Evolutionary conservation across 2,888 invertebrate species (phyloP).

Genomic region (Branchipolynoe longqiensis): DNA sequence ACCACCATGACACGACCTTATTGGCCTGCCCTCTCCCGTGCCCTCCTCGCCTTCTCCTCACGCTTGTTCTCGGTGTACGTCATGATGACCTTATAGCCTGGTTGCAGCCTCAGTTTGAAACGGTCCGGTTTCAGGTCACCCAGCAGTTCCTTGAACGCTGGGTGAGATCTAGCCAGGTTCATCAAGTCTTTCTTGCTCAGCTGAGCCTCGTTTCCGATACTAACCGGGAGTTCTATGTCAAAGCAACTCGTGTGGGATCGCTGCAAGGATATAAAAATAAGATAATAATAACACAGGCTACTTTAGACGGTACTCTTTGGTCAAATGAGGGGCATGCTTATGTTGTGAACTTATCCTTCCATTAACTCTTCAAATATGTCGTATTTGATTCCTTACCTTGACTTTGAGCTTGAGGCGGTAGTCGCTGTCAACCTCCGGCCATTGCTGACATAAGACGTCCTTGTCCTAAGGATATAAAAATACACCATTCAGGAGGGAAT

Average conservation of each 20-base stretch:
- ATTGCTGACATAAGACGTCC: constrained; percentile 73
- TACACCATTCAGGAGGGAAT: too few relatives aligned
- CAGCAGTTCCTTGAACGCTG: not conserved
- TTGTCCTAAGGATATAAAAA: constrained; percentile 69
- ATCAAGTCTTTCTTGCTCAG: not conserved
- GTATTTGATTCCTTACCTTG: constrained; percentile 68
- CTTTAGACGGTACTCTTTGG: too few relatives aligned
- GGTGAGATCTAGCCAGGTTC: constrained; percentile 9
- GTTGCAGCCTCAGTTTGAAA: not conserved
- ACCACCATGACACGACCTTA: too few relatives aligned
- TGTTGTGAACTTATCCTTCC: too few relatives aligned
- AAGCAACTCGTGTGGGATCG: constrained; percentile 2
- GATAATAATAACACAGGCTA: too few relatives aligned
- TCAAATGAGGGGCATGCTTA: too few relatives aligned
- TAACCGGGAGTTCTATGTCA: constrained; percentile 20
- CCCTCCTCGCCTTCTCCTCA: constrained; percentile 12
- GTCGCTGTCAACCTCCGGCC: constrained; percentile 76
- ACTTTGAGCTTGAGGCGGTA: constrained; percentile 70
- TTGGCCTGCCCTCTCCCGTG: not conserved
- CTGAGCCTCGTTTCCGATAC: not conserved
- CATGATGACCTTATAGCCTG: constrained; percentile 30
- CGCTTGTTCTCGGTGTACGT: constrained; percentile 8
- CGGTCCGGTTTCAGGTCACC: constrained; percentile 27
- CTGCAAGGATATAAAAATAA: too few relatives aligned
- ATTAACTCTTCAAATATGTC: too few relatives aligned